phyloP scores from a whole-genome alignment of 2,113 vertebrate genomes.

The Lipophrys pholis region DNA sequence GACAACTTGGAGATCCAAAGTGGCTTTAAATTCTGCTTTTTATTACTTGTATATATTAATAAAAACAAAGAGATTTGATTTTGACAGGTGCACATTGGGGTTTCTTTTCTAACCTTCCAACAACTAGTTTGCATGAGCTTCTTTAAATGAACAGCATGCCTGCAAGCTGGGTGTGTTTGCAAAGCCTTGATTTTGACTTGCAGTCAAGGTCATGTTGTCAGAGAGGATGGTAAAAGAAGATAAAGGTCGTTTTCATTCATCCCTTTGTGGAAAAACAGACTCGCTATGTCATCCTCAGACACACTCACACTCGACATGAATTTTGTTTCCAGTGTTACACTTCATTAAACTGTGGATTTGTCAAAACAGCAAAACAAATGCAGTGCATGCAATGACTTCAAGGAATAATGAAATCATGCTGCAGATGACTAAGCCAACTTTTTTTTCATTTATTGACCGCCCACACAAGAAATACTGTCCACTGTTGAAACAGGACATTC shows the following conservation, averaged over 20 bases:
- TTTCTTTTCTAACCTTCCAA: not conserved
- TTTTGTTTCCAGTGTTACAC: too few species aligned
- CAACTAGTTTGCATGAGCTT: too few species aligned
- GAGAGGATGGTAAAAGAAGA: not conserved
- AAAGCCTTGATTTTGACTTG: not conserved
- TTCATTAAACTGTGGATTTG: not conserved
- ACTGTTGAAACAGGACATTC: too few species aligned
- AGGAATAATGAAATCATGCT: too few species aligned
- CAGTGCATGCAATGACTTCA: not conserved
- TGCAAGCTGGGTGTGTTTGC: too few species aligned
- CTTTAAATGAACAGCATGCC: too few species aligned
- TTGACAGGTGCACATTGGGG: not conserved
- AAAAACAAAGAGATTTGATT: not conserved
- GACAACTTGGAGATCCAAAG: not conserved
- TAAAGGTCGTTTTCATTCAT: not conserved
- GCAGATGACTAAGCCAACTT: too few species aligned
- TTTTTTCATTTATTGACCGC: too few species aligned
- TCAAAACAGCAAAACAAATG: not conserved
- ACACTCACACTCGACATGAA: not conserved
- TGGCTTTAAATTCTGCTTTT: not conserved
- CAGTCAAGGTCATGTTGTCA: not conserved
- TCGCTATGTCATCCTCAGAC: not conserved
- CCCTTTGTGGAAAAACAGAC: not conserved
- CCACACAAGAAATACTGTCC: too few species aligned
- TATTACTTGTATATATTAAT: not conserved